These are phyloP conservation scores for Spilosoma lubricipeda DNA, from an alignment of 2,888 invertebrate species.

Conservation along the genomic window DNA sequence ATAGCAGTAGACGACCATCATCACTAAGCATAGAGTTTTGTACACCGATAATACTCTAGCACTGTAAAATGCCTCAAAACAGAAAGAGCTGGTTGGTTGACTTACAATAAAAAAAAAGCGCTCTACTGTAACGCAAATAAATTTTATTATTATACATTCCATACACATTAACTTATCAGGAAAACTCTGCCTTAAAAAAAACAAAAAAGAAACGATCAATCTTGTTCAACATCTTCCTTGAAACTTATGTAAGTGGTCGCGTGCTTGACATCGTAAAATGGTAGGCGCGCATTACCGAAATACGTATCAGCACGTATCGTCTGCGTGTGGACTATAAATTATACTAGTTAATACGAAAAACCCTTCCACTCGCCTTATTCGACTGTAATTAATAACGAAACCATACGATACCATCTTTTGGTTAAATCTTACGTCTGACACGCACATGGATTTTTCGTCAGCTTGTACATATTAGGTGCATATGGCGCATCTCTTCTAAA, in stretches of 20 bases:
- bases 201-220: constrained; percentile 38
- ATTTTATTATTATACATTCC: neutral
- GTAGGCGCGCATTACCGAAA: constrained; percentile 72
- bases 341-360: constrained; percentile 76
- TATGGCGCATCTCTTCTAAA: neutral
- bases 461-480: constrained; percentile 34
- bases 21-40: neutral
- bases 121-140: neutral
- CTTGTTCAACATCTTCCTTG: constrained; percentile 22
- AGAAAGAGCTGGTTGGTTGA: neutral
- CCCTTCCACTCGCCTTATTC: constrained; percentile 73
- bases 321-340: constrained; percentile 76
- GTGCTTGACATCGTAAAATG: constrained; percentile 73
- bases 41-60: neutral
- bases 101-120: neutral
- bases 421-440: constrained; percentile 60
- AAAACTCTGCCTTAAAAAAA: neutral
- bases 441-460: constrained; percentile 52
- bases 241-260: constrained; percentile 56
- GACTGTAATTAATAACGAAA: constrained; percentile 80
- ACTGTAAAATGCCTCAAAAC: neutral
- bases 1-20: too few species aligned
- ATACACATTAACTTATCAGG: neutral
- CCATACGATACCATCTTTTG: constrained; percentile 74
- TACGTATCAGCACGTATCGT: constrained; percentile 79